Evolutionary conservation across 1,140 invertebrate species (phyloP), one percentile per base, ranked within the genome.

Genomic region (Phymastichus coffea): DNA sequence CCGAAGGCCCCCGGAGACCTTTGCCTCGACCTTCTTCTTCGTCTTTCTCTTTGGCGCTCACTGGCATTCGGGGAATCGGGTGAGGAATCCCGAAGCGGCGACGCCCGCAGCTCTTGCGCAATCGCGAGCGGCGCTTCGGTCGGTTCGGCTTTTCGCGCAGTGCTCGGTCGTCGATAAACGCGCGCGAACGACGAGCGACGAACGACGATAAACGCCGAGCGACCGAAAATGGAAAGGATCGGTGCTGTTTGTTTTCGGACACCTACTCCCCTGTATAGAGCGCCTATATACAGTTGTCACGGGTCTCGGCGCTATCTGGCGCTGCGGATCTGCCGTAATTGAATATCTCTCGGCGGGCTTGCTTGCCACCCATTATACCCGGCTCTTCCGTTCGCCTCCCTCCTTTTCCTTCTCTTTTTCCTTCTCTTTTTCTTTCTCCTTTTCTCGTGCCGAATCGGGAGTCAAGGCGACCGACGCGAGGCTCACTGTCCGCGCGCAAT

Each of bases 231-330:
- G n/a, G n/a, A n/a, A n/a, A n/a, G n/a, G n/a, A n/a, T n/a, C n/a
- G n/a, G n/a, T n/a, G n/a, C n/a, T n/a, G n/a, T n/a, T 35, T 68
- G 70, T 72, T 67, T 73, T 70, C 66, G 57, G 53, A 65, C 64
- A 67, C 64, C 65, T 63, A 65, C 62, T 65, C 57, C 52, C 56
- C 52, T 64, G 54, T 72, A 75, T n/a, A n/a, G n/a, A n/a, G n/a
- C n/a, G n/a, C n/a, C n/a, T n/a, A n/a, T n/a, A n/a, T 73, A 74
- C 68, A 75, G 69, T 74, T 72, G 71, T 76, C 71, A 74, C 65
- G 58, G 48, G 47, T 44, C 33, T 28, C 43, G 37, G 14, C 28
- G 41, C 23, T 74, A 76, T 76, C 71, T 72, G 65, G 53, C 52
- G 68, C 6, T 2, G 63, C 61, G 64, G 65, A 75, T 75, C 71